Evolutionary conservation across 1,140 invertebrate species (phyloP).

Genomic region (Steinernema khuongi): DNA sequence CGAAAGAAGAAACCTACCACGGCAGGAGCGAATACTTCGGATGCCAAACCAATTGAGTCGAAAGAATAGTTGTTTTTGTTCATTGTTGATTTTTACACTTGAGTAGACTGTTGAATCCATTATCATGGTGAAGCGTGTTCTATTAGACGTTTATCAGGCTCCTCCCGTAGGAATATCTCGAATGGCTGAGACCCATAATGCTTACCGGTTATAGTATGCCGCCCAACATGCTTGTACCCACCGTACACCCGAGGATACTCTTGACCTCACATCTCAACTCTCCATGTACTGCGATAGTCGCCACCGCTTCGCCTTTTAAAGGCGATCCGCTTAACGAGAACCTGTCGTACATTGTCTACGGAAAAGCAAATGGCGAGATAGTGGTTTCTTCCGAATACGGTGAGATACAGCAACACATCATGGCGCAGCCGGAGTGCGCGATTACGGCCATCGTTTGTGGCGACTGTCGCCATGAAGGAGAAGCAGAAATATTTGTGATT

Average conservation of each 20-base stretch:
- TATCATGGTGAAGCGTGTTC: neutral
- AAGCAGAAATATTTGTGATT: conserved; percentile 17
- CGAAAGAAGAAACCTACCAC: conserved; percentile 34
- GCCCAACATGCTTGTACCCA: neutral
- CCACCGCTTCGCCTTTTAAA: neutral
- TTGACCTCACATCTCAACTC: conserved; percentile 43
- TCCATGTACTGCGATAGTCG: conserved; percentile 37
- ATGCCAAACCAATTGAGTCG: conserved; percentile 45
- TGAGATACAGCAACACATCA: neutral
- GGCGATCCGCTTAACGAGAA: neutral
- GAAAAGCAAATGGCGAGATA: neutral
- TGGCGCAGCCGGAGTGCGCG: neutral
- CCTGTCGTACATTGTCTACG: neutral
- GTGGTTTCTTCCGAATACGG: neutral
- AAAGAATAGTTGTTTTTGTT: neutral
- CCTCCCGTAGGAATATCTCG: conserved; percentile 61
- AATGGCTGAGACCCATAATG: conserved; percentile 15
- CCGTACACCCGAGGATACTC: conserved; percentile 34
- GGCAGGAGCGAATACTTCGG: conserved; percentile 56
- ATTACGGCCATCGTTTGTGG: conserved; percentile 19
- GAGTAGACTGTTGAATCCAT: neutral
- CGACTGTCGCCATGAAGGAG: neutral
- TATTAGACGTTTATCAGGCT: neutral
- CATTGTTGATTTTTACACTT: neutral
- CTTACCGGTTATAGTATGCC: neutral